phyloP scores from a whole-genome alignment of 2,888 invertebrate genomes.

The Morpho deidamia region DNA sequence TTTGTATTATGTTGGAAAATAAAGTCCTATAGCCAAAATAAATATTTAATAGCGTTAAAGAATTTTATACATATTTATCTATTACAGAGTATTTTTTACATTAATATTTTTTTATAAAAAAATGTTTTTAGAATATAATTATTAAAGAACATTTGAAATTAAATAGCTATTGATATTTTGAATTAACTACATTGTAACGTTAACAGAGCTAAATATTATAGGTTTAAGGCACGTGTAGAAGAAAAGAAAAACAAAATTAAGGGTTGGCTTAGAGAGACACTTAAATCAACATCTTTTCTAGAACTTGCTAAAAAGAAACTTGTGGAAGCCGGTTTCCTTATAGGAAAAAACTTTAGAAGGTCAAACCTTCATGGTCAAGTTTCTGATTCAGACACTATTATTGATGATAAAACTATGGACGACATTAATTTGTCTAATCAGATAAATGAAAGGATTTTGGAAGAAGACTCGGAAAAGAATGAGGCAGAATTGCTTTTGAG shows the following conservation, averaged over 20 bases:
- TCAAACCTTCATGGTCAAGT: too few relatives aligned
- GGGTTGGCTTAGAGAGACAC: constrained; percentile 57
- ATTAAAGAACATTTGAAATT: too few relatives aligned
- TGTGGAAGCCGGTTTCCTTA: constrained; percentile 45
- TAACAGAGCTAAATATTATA: constrained; percentile 17
- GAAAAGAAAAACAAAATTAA: constrained; percentile 67
- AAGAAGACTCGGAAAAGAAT: constrained; percentile 37
- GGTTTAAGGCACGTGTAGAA: constrained; percentile 63
- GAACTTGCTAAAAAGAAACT: constrained; percentile 60
- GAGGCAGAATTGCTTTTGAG: constrained; percentile 52
- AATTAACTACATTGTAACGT: too few relatives aligned
- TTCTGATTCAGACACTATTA: constrained; percentile 24
- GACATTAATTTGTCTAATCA: constrained; percentile 58
- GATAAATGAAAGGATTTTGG: constrained; percentile 58
- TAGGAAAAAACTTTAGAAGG: constrained; percentile 32
- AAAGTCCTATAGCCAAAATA: too few relatives aligned
- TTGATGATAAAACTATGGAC: constrained; percentile 54
- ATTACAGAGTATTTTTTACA: too few relatives aligned
- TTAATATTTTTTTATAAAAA: too few relatives aligned
- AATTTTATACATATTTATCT: too few relatives aligned
- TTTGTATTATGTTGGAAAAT: too few relatives aligned
- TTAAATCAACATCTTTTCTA: constrained; percentile 57
- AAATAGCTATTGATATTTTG: too few relatives aligned
- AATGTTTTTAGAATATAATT: too few relatives aligned
- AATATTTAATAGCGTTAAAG: too few relatives aligned